These are phyloP conservation scores for Chouioia cunea DNA, from an alignment of 2,888 invertebrate species.

Conservation along the genomic window DNA sequence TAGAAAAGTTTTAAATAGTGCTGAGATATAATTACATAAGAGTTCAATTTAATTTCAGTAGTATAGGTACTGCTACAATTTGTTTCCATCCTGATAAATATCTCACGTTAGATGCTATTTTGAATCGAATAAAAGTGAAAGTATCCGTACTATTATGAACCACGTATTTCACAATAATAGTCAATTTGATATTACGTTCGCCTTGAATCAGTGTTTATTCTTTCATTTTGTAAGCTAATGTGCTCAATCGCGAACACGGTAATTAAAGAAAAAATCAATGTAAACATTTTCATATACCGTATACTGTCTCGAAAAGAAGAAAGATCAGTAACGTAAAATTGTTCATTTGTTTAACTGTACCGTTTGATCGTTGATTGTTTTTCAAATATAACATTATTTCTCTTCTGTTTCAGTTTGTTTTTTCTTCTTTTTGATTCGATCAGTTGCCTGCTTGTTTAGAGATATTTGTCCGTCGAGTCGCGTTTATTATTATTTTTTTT, in stretches of 20 bases:
- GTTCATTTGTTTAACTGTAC: slow-evolving; percentile 33
- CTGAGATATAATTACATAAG: slow-evolving; percentile 32
- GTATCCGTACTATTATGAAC: too few species aligned
- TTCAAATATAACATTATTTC: slow-evolving; percentile 11
- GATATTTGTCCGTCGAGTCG: slow-evolving; percentile 53
- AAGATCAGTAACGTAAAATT: slow-evolving; percentile 16
- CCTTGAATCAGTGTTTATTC: too few species aligned
- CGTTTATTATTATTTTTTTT: slow-evolving; percentile 56
- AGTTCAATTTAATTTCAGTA: slow-evolving; percentile 19
- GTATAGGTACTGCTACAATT: slow-evolving; percentile 30
- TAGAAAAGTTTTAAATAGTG: slow-evolving; percentile 49
- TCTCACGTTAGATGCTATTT: background rate
- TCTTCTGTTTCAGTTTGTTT: slow-evolving; percentile 15
- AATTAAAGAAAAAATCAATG: slow-evolving; percentile 26
- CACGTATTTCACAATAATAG: too few species aligned
- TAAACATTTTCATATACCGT: slow-evolving; percentile 19
- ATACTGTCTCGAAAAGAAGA: slow-evolving; percentile 36
- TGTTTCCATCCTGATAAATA: too few species aligned
- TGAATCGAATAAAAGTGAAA: too few species aligned
- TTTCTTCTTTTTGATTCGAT: slow-evolving; percentile 46
- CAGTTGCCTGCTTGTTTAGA: slow-evolving; percentile 61
- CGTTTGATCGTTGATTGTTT: too few species aligned
- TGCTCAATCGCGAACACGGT: background rate
- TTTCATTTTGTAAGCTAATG: too few species aligned
- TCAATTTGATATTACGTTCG: too few species aligned